These are phyloP conservation scores for Heterohyrax brucei DNA, from an alignment of 2,797 vertebrate genomes.

Conservation along the genomic window DNA sequence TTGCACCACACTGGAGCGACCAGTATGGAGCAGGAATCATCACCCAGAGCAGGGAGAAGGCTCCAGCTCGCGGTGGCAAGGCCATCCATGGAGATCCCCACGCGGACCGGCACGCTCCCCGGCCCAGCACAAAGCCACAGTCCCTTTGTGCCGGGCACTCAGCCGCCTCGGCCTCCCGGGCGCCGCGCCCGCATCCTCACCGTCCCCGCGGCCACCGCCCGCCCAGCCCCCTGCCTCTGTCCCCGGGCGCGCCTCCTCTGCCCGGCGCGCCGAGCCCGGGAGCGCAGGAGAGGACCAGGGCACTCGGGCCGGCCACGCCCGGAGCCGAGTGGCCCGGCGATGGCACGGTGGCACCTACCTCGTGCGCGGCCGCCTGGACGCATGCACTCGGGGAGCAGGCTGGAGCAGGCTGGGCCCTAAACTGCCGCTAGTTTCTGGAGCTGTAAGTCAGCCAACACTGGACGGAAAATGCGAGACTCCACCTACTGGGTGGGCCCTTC, in stretches of 20 bases:
- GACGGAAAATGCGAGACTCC: conserved; percentile 88
- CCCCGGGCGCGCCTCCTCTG: background rate
- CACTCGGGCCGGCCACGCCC: background rate
- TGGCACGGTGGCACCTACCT: conserved; percentile 86
- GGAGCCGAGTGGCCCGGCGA: background rate
- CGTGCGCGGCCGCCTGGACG: conserved; percentile 79
- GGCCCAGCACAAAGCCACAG: conserved; percentile 27
- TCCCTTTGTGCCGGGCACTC: background rate
- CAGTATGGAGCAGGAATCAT: conserved; percentile 45
- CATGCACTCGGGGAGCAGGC: conserved; percentile 54
- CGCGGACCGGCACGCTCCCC: background rate
- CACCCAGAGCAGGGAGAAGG: background rate
- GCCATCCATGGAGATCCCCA: too few relatives aligned
- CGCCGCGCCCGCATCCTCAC: background rate
- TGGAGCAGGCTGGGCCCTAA: conserved; percentile 45
- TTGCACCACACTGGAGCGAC: conserved; percentile 86
- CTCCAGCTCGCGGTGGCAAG: background rate
- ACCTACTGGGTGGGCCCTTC: conserved; percentile 90
- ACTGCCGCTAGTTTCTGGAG: conserved; percentile 84
- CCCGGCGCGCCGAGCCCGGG: background rate
- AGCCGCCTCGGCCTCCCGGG: background rate
- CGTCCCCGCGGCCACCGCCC: background rate
- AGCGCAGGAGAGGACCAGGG: background rate
- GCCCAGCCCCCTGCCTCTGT: too few relatives aligned
- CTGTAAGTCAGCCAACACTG: conserved; percentile 82